phyloP scores from a whole-genome alignment of 2,888 invertebrate genomes.

The Acanthosoma haemorrhoidale region DNA sequence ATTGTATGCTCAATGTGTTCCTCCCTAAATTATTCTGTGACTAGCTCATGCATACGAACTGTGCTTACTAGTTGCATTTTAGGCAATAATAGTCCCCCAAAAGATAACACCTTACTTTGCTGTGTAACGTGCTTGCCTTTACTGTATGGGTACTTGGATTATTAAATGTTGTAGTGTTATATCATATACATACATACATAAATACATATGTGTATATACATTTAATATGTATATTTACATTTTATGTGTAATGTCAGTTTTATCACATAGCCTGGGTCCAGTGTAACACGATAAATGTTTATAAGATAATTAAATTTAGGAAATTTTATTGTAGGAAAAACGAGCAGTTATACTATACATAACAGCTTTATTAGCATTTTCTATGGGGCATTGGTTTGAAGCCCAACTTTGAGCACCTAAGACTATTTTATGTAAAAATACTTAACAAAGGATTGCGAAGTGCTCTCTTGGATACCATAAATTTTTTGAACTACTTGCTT shows the following conservation, averaged over 20 bases:
- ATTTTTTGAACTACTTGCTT: conserved; percentile 25
- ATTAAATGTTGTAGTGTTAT: conserved; percentile 18
- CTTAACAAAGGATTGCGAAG: not conserved
- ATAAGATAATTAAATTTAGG: conserved; percentile 18
- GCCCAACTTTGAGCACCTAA: conserved; percentile 26
- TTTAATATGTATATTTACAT: no score
- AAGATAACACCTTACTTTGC: conserved; percentile 26
- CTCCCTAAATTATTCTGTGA: not conserved
- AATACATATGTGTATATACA: no score
- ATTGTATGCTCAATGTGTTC: conserved; percentile 30
- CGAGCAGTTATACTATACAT: conserved; percentile 15
- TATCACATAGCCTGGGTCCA: conserved; percentile 31
- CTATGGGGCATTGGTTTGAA: conserved; percentile 7
- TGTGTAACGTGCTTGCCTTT: conserved; percentile 30
- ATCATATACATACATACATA: no score
- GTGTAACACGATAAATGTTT: conserved; percentile 27
- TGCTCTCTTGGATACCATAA: conserved; percentile 30
- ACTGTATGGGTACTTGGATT: conserved; percentile 28
- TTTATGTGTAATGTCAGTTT: conserved; percentile 3
- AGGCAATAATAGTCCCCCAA: conserved; percentile 20
- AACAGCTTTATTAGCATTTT: conserved; percentile 25
- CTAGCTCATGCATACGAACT: conserved; percentile 20
- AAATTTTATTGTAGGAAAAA: conserved; percentile 14
- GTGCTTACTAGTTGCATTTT: conserved; percentile 21
- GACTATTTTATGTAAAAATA: conserved; percentile 23